A percentile compares a stretch with the other conserved stretches of the same genome.
Conservation (phyloP, 2,113 vertebrate genomes). For the Coptodon rendalli region DNA sequence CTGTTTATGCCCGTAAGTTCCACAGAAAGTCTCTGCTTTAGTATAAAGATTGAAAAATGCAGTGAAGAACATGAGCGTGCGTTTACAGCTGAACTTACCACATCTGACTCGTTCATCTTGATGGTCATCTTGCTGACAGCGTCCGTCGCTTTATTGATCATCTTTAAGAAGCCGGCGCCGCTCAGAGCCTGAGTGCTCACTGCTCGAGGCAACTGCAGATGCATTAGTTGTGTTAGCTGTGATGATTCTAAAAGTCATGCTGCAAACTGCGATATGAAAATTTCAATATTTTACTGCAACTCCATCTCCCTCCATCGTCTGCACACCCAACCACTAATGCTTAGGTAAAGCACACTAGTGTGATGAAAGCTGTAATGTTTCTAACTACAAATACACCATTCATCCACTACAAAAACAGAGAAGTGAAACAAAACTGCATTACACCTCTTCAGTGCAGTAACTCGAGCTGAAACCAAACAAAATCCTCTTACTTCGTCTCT, state of each 20-base stretch:
- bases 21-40: background rate
- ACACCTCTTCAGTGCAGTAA: background rate
- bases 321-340: background rate
- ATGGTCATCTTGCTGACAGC: constrained; percentile 99
- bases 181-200: constrained; percentile 91
- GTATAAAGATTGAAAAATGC: background rate
- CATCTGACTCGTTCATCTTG: constrained; percentile 96
- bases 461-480: background rate
- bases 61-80: background rate
- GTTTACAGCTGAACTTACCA: constrained; percentile 73
- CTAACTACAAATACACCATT: background rate
- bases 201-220: constrained; percentile 85
- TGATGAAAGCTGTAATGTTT: background rate
- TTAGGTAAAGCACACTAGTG: background rate
- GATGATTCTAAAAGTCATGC: background rate
- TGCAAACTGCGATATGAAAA: background rate
- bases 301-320: background rate
- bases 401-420: background rate
- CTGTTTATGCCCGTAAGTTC: background rate
- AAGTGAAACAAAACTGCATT: background rate
- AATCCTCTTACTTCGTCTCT: constrained; percentile 83
- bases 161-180: constrained; percentile 95
- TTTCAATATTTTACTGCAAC: background rate
- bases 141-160: constrained; percentile 95
- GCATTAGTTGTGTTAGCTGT: background rate